A percentile compares a stretch with the other conserved stretches of the same genome.
phyloP scores from a whole-genome alignment of 2,113 vertebrate genomes.

The Deroptyus accipitrinus region DNA sequence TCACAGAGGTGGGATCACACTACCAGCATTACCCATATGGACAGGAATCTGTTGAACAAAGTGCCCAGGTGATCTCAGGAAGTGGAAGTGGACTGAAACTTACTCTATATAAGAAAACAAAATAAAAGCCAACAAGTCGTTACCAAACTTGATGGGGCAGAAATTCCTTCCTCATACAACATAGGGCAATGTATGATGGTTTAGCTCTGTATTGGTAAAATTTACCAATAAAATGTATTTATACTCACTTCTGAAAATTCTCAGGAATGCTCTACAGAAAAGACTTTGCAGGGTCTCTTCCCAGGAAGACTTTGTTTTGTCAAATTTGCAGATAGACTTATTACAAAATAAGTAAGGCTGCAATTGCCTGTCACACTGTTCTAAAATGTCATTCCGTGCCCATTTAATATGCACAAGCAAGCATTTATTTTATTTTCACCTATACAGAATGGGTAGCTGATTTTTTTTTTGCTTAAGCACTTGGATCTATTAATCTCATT shows the following conservation, averaged over 20 bases:
- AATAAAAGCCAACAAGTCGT: not conserved
- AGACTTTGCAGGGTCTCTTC: not conserved
- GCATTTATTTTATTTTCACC: not conserved
- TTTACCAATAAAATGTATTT: not conserved
- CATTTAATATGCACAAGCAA: not conserved
- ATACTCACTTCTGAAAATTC: not conserved
- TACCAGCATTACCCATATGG: not conserved
- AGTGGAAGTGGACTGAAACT: not conserved
- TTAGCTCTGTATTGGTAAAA: not conserved
- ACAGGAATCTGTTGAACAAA: not conserved
- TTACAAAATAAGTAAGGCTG: not conserved
- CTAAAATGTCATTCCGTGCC: not conserved
- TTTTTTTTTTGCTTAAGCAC: not conserved
- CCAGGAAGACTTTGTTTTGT: not conserved
- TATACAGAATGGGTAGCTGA: not conserved
- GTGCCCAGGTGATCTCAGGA: not conserved
- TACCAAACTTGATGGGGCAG: not conserved
- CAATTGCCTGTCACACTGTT: not conserved
- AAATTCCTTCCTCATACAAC: rapidly evolving
- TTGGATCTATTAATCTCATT: slow-evolving; percentile 11
- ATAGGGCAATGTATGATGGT: not conserved
- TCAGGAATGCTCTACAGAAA: not conserved
- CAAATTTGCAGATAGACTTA: not conserved
- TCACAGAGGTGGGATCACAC: not conserved
- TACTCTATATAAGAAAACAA: not conserved